Conservation (phyloP, 2,888 invertebrate genomes). For the Morpho deidamia region DNA sequence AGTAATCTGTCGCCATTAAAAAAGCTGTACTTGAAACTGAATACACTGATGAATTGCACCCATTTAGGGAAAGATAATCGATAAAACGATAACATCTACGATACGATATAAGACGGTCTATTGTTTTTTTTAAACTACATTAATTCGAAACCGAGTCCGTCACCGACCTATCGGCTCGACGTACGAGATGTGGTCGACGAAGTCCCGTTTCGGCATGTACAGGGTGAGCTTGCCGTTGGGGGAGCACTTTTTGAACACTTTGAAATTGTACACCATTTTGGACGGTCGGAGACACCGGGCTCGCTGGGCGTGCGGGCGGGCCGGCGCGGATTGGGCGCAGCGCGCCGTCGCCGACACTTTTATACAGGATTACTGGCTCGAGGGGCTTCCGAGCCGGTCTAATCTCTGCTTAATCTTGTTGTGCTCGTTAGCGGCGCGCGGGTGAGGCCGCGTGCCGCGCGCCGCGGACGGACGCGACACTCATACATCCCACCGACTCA, state of each 20-base stretch:
- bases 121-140: too few species aligned
- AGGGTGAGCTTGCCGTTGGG: conserved; percentile 92
- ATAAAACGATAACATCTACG: background rate
- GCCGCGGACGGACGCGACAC: background rate
- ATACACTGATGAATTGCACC: too few species aligned
- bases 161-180: conserved; percentile 90
- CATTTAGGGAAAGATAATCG: background rate
- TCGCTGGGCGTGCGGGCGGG: conserved; percentile 4
- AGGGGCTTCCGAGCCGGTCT: conserved; percentile 52
- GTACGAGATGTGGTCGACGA: conserved; percentile 90
- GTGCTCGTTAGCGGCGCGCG: conserved; percentile 48
- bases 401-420: conserved; percentile 52
- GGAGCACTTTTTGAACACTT: conserved; percentile 93
- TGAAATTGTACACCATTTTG: conserved; percentile 92
- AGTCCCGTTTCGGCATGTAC: conserved; percentile 92
- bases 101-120: too few species aligned
- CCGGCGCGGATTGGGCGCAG: conserved; percentile 14
- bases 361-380: conserved; percentile 56
- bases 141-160: too few species aligned
- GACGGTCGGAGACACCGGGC: background rate
- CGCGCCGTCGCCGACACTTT: conserved; percentile 28
- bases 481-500: background rate
- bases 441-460: conserved; percentile 9
- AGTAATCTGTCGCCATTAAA: too few species aligned
- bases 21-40: too few species aligned